phyloP scores from a whole-genome alignment of 2,797 vertebrate species.

The Chanos chanos region DNA sequence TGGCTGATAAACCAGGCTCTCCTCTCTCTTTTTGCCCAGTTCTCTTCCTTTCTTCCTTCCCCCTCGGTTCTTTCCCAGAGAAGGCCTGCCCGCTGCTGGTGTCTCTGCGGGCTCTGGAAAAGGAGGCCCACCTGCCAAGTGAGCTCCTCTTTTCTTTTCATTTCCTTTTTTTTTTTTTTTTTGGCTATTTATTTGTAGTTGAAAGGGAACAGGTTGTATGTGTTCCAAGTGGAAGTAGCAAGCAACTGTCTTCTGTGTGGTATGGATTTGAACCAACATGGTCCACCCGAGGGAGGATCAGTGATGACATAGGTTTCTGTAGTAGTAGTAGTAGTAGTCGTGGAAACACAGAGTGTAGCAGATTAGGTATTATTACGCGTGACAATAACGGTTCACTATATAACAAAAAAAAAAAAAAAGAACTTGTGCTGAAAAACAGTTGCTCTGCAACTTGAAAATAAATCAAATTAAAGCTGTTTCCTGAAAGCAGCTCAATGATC shows the following conservation, averaged over 20 bases:
- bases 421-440: no score
- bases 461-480: no score
- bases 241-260: conserved; percentile 33
- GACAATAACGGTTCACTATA: no score
- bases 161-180: conserved; percentile 38
- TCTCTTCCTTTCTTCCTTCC: conserved; percentile 60
- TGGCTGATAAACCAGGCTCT: conserved; percentile 67
- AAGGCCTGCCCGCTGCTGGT: conserved; percentile 1
- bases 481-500: no score
- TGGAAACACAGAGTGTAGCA: no score
- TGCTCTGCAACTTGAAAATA: no score
- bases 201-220: conserved; percentile 42
- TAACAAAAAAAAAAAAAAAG: no score
- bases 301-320: no score
- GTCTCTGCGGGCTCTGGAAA: conserved; percentile 24
- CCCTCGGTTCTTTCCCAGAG: conserved; percentile 1
- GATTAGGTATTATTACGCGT: no score
- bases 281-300: no score
- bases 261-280: conserved; percentile 37
- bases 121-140: conserved; percentile 44
- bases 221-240: conserved; percentile 50
- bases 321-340: no score
- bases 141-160: conserved; percentile 42
- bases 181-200: conserved; percentile 43
- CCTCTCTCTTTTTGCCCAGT: conserved; percentile 62